Base-by-base conservation (phyloP, 2,888 invertebrate species). In the Patella caerulea region DNA sequence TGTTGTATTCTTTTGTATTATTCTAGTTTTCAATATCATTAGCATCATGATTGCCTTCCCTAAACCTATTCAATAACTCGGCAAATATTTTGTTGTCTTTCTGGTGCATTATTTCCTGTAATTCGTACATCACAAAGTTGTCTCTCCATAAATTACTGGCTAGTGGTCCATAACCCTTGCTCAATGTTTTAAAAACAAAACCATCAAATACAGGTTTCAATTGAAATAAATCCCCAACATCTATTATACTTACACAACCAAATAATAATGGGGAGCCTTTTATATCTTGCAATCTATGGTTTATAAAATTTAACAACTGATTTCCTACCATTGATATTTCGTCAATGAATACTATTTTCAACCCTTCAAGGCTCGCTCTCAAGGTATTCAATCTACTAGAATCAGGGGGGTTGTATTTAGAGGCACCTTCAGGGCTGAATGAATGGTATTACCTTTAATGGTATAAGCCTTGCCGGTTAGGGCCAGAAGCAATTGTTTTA, bases 291-390 rank as follows among this genome's bases (percentile, higher is more conserved):
- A 83, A 59, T 56, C 82, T 65, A 29, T 74, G 73, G 56, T 81
- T 59, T 11, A 83, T 69, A 72, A 55, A 76, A 72, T 78, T 75
- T 3, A 83, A 74, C 79, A 82, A 78, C 15, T 45, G 45, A 24
- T 19, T 65, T 15, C 83, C 82, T 53, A 82, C 82, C 82, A 82
- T 83, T 9, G 81, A 83, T 34, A 84, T 79, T 77, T 84, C 84
- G 79, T 84, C 83, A 24, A 82, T 81, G n/a, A 83, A 71, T 17
- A 83, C 54, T 53, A 80, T 69, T 73, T 76, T 72, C 3, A 83
- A n/a, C 45, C 77, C 56, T 19, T 69, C 55, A 71, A 75, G 65
- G 55, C 71, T 12, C 29, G 19, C 65, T 29, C 29, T 52, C 52
- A 72, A 34, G 0, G 78, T 80, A 65, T 79, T 70, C 54, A 74